Evolutionary conservation across 2,888 invertebrate species (phyloP), one percentile per base, ranked within the genome.

Genomic region (Drosophila glabriapex): DNA sequence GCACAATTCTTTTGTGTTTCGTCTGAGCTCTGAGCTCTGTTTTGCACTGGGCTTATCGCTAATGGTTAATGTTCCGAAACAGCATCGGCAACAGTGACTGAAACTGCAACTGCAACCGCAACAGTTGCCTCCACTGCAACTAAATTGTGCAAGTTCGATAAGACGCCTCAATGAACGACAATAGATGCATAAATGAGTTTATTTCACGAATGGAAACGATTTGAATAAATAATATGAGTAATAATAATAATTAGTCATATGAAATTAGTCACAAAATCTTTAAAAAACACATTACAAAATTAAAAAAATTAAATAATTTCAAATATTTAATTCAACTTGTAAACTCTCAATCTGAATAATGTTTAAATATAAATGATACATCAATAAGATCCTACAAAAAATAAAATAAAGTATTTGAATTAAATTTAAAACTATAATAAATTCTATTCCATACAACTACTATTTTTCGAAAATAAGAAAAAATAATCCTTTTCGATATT

Each of bases 41-140:
- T 68, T 82, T 80, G 76, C 76, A 74, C 50, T 56, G 58, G 19
- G 43, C 76, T 83, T 83, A 85, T 82, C 82, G 33, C 65, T 12
- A 16, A 46, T 46, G 39, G 55, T 53, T 37, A 56, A 55, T 28
- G n/a, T 39, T 25, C 55, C 25, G 55, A 33, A 52, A 29, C 52
- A 29, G 22, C 29, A 39, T 9, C 35, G 35, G 37, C 16, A 25
- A 29, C 37, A 35, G n/a, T n/a, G n/a, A 50, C 10, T 61, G 29
- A 6, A 29, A 54, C 12, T 66, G 52, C 35, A 31, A 43, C 25
- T 37, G 55, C 29, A 58, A 59, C 41, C n/a, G 41, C 58, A 29
- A n/a, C 41, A 31, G 3, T 31, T 16, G 29, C 6, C 4, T 14
- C 46, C 46, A 46, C 22, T 46, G 46, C 22, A 25, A 25, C 46